phyloP scores from a whole-genome alignment of 2,113 vertebrate species.

The Fregata magnificens region DNA sequence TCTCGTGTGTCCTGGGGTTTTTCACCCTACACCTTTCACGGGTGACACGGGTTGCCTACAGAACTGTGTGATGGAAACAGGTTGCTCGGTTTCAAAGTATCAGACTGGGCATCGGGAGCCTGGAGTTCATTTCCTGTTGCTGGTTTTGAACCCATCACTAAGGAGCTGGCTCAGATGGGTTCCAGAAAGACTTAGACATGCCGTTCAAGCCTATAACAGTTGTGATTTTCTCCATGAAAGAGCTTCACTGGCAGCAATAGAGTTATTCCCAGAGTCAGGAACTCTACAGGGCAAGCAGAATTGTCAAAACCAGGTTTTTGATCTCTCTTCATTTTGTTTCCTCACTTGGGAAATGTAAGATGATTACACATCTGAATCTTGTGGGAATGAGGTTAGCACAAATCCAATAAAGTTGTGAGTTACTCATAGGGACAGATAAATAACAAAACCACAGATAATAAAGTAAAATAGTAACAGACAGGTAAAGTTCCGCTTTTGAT shows the following conservation, averaged over 20 bases:
- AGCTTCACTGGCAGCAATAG: background rate
- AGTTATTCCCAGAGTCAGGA: background rate
- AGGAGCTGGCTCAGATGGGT: background rate
- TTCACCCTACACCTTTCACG: background rate
- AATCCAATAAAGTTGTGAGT: background rate
- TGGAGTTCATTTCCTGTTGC: background rate
- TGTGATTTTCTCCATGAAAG: background rate
- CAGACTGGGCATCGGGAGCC: background rate
- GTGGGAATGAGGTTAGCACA: background rate
- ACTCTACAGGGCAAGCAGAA: background rate
- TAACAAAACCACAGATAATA: background rate
- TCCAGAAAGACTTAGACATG: background rate
- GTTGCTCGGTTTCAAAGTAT: background rate
- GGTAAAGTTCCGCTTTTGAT: background rate
- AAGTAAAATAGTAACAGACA: background rate
- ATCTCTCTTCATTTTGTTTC: background rate
- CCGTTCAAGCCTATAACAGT: background rate
- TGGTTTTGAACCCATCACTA: background rate
- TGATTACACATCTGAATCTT: background rate
- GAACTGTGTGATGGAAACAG: background rate
- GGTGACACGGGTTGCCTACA: rapidly evolving
- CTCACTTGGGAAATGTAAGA: background rate
- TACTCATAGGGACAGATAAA: background rate
- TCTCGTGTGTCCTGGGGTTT: background rate
- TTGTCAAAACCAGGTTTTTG: background rate